Evolutionary conservation across 2,113 vertebrate species (phyloP), one percentile per base, ranked within the genome.

Genomic region (Pipra filicauda): DNA sequence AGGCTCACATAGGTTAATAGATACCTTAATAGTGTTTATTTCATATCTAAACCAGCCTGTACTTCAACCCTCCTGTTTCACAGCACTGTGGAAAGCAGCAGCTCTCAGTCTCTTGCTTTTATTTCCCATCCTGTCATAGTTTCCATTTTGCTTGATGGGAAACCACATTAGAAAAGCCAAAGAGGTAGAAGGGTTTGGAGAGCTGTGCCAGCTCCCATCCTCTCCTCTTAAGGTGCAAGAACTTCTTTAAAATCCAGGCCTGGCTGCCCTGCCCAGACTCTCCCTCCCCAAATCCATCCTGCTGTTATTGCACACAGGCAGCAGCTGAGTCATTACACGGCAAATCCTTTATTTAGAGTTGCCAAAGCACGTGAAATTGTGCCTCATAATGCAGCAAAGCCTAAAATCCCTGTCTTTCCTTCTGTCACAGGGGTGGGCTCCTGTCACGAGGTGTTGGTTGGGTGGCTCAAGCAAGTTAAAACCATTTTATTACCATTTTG

Each of bases 1-100:
- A 91, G 90, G 64, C 92, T 96, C 46, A 12, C 83, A 9, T 6
- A 81, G 90, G 93, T 93, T 93, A 96, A 93, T 83, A 84, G 75
- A 27, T 10, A 49, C 85, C 66, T 85, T 85, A 58, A 85, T 94
- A 70, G 76, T 82, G 46, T 65, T 28, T 73, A 61, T 96, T 78
- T 89, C 62, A 22, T 37, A 10, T 3, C 26, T 52, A 69, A 70
- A 87, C 72, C 1, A 59, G 62, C 51, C 84, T 33, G 59, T 4
- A 2, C 41, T 66, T 41, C 54, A 51, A 0, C 37, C 76, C 69
- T 58, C 20, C 65, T 27, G 10, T 1, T 66, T 66, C 37, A 5
- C 73, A 33, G 7, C 49, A 4, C 57, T 4, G 46, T 9, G 7
- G 57, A 43, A 39, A 30, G 19, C 54, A 26, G 75, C 16, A 58